These are phyloP conservation scores for Sipha maydis DNA, from an alignment of 2,888 invertebrate species.

Conservation along the genomic window DNA sequence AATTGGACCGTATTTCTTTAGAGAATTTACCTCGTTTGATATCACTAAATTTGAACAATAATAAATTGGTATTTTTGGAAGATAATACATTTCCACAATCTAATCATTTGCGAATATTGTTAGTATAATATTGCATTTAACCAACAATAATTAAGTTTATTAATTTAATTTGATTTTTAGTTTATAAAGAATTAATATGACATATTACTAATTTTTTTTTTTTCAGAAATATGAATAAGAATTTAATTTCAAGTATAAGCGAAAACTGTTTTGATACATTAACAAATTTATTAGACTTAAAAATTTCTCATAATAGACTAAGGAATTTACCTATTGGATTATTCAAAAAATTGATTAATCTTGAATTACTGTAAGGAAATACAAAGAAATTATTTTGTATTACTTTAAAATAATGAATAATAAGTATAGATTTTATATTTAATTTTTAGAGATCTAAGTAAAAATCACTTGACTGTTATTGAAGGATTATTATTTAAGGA, in stretches of 20 bases:
- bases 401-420: neutral
- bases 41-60: slow-evolving; percentile 83
- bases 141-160: neutral
- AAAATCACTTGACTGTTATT: slow-evolving; percentile 82
- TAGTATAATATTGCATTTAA: slow-evolving; percentile 53
- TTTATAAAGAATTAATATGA: neutral
- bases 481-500: slow-evolving; percentile 85
- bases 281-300: slow-evolving; percentile 26
- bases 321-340: slow-evolving; percentile 37
- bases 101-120: slow-evolving; percentile 64
- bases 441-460: slow-evolving; percentile 79
- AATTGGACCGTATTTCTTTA: slow-evolving; percentile 69
- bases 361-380: slow-evolving; percentile 57
- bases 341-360: slow-evolving; percentile 36
- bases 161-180: too few species aligned
- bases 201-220: neutral
- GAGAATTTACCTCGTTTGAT: slow-evolving; percentile 72
- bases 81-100: slow-evolving; percentile 76
- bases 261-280: slow-evolving; percentile 17
- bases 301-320: slow-evolving; percentile 44
- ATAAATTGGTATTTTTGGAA: slow-evolving; percentile 77
- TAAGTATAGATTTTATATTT: slow-evolving; percentile 20
- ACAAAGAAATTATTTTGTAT: neutral
- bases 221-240: slow-evolving; percentile 48
- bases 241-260: slow-evolving; percentile 33